Base-by-base conservation (phyloP, 2,113 vertebrate species). In the Bambusicola thoracicus region DNA sequence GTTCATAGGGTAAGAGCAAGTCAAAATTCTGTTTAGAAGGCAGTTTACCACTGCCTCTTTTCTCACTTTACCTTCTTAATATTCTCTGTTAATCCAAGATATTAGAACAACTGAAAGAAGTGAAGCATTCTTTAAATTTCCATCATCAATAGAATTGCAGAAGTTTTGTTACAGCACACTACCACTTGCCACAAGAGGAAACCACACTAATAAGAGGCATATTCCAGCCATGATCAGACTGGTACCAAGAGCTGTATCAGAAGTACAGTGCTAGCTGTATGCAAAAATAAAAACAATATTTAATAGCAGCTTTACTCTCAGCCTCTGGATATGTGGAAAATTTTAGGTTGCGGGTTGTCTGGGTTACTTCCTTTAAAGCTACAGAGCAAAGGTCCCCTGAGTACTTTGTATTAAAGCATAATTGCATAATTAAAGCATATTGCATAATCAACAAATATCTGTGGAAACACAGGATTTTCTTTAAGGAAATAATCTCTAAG, bases 311-410 rank as follows among this genome's bases (percentile, higher is more conserved):
- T 95, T 83, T 89, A 61, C 90, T 90, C 69, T 86, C 38, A n/a
- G 51, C 30, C 49, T 89, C 63, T 81, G 70, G 81, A 87, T 89
- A 91, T 87, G 72, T 93, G 89, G 91, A 95, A 96, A 94, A 92
- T 58, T 82, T 95, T 94, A 89, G 70, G 48, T 77, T 96, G 94
- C 74, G 96, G 92, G 86, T 85, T 96, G 87, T 96, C 92, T 96
- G 81, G 70, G 36, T 92, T 92, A 82, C 59, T 96, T 96, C 74
- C 91, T 91, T 93, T 94, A 91, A 95, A 92, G 78, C 59, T 87
- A 89, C 81, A 94, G 77, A 79, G 61, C 65, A 78, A 81, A 76
- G 15, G 48, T 95, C 36, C 38, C 68, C 51, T 11, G 61, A 51
- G 84, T 78, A 68, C 32, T 78, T 92, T 29, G 38, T 41, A 32